phyloP scores from a whole-genome alignment of 2,888 invertebrate species.

The Syritta pipiens region DNA sequence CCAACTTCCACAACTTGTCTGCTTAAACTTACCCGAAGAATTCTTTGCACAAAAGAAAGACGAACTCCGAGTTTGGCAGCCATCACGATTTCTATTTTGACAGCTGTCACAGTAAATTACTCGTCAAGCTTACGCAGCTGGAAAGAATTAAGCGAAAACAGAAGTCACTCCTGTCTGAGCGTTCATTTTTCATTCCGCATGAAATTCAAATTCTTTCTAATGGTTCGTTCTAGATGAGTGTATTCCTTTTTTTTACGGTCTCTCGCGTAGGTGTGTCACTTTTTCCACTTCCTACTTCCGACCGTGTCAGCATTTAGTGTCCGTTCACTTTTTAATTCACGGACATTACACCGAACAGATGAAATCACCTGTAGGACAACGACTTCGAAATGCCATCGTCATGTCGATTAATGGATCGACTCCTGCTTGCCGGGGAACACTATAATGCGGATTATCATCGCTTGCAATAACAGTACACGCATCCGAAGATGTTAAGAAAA shows the following conservation, averaged over 20 bases:
- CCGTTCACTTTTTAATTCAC: slow-evolving; percentile 1
- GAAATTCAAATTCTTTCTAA: slow-evolving; percentile 43
- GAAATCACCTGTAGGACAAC: slow-evolving; percentile 50
- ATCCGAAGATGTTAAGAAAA: slow-evolving; percentile 7
- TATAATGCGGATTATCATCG: slow-evolving; percentile 36
- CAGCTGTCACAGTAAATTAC: slow-evolving; percentile 25
- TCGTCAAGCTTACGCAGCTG: background rate
- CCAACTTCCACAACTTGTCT: background rate
- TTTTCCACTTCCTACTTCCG: slow-evolving; percentile 39
- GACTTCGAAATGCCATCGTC: slow-evolving; percentile 42
- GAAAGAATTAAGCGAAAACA: background rate
- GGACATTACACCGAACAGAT: slow-evolving; percentile 27
- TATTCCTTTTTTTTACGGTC: slow-evolving; percentile 24
- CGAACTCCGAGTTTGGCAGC: slow-evolving; percentile 12
- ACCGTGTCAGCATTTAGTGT: slow-evolving; percentile 13
- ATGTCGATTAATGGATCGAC: slow-evolving; percentile 7
- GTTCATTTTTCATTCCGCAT: slow-evolving; percentile 39
- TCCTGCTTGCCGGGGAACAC: too few species aligned
- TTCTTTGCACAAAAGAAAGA: too few species aligned
- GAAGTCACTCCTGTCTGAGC: slow-evolving; percentile 26
- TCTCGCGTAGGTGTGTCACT: slow-evolving; percentile 33
- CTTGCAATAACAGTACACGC: slow-evolving; percentile 52
- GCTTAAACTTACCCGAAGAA: background rate
- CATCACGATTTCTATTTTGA: slow-evolving; percentile 26
- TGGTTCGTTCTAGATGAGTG: slow-evolving; percentile 23